Conservation (phyloP, 2,113 vertebrate genomes). For the Austrofundulus limnaeus region DNA sequence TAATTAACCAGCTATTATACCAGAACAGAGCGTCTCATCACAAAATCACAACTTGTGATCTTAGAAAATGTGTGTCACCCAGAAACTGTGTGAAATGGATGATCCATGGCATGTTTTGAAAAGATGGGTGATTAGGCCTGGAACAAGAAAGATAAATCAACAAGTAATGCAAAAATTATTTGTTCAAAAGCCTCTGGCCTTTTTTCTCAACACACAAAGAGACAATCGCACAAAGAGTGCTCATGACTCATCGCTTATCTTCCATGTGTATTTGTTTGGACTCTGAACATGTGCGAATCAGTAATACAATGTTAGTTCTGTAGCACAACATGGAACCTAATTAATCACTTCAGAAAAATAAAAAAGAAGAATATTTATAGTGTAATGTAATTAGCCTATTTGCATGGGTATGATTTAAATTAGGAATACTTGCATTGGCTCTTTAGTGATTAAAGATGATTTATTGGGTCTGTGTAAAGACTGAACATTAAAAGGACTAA, state of each 20-base stretch:
- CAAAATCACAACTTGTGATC: background rate
- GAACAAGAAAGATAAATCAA: background rate
- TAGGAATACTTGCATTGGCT: slow-evolving; percentile 24
- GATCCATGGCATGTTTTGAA: background rate
- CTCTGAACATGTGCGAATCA: slow-evolving; percentile 37
- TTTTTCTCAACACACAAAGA: slow-evolving; percentile 12
- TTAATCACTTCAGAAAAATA: slow-evolving; percentile 46
- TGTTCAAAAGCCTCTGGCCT: slow-evolving; percentile 11
- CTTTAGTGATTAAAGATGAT: slow-evolving; percentile 60
- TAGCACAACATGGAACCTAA: slow-evolving; percentile 35
- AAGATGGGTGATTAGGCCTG: background rate
- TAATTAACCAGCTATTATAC: background rate
- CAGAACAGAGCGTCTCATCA: background rate
- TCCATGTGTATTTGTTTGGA: slow-evolving; percentile 41
- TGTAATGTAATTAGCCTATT: slow-evolving; percentile 45
- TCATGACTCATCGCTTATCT: slow-evolving; percentile 10
- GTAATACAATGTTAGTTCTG: slow-evolving; percentile 37
- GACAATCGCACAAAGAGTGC: slow-evolving; percentile 3
- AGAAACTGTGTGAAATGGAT: slow-evolving; percentile 6
- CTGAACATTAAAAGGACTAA: slow-evolving; percentile 16
- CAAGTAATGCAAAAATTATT: slow-evolving; percentile 4
- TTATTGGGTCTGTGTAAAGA: slow-evolving; percentile 47
- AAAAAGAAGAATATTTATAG: slow-evolving; percentile 43
- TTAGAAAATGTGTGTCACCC: background rate
- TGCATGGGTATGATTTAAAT: slow-evolving; percentile 34